Evolutionary conservation across 2,113 vertebrate species (phyloP).

Genomic region (Monarcha castaneiventris): DNA sequence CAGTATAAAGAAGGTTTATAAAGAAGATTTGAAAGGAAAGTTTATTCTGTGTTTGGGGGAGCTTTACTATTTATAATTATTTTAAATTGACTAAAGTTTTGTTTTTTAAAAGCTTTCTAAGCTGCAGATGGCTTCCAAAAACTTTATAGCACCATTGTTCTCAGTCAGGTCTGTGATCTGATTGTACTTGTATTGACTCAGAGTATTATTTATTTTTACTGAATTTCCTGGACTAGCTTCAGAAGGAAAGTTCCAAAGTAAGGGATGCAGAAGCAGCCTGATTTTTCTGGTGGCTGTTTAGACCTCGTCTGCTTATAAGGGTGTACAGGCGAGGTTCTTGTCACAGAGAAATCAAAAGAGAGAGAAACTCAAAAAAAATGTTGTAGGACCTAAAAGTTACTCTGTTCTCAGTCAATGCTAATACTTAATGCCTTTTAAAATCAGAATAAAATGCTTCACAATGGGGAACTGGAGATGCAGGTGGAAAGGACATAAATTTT

Average conservation of each 20-base stretch:
- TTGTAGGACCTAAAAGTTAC: background rate
- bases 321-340: background rate
- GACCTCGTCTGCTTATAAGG: background rate
- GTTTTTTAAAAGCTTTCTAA: background rate
- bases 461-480: background rate
- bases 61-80: background rate
- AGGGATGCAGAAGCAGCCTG: background rate
- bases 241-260: background rate
- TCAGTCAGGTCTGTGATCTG: background rate
- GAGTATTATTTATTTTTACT: background rate
- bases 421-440: background rate
- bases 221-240: background rate
- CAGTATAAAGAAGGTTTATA: background rate
- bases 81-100: background rate
- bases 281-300: background rate
- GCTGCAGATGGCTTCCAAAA: background rate
- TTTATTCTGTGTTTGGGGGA: background rate
- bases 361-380: accelerated
- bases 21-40: background rate
- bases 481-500: background rate
- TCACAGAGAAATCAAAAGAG: background rate
- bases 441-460: background rate
- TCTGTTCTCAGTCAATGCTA: background rate
- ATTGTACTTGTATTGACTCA: background rate
- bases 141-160: accelerated